Evolutionary conservation across 2,113 vertebrate genomes (phyloP).

Genomic region (Calonectris borealis): DNA sequence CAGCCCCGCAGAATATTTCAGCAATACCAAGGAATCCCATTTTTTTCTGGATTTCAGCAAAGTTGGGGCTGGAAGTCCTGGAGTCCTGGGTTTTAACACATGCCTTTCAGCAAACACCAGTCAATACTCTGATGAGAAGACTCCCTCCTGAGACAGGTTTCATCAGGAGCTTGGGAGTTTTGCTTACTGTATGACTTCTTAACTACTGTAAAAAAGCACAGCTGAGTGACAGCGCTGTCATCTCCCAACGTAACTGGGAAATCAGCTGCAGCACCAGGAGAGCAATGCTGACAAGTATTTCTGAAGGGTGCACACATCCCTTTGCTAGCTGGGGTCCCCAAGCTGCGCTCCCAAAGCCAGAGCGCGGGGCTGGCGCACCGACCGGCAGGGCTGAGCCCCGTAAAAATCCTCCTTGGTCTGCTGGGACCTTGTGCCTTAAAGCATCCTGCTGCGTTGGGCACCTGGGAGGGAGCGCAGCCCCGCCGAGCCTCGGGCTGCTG

Average conservation of each 20-base stretch:
- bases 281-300: background rate
- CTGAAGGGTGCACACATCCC: too few relatives aligned
- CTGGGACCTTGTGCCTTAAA: background rate
- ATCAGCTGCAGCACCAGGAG: background rate
- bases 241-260: background rate
- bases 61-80: background rate
- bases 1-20: background rate
- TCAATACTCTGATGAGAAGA: background rate
- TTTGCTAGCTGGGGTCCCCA: background rate
- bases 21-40: background rate
- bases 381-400: background rate
- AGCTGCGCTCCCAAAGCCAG: background rate
- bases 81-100: background rate
- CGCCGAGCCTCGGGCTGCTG: accelerated
- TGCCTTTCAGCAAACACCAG: background rate
- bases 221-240: background rate
- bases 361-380: accelerated
- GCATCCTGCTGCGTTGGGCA: background rate
- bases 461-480: background rate
- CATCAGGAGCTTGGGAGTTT: background rate
- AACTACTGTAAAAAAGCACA: background rate
- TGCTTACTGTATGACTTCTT: background rate
- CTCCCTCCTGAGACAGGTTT: background rate
- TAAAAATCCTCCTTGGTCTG: background rate
- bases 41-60: background rate